Evolutionary conservation across 2,113 vertebrate species (phyloP), one percentile per base, ranked within the genome.

Genomic region (Serilophus lunatus): DNA sequence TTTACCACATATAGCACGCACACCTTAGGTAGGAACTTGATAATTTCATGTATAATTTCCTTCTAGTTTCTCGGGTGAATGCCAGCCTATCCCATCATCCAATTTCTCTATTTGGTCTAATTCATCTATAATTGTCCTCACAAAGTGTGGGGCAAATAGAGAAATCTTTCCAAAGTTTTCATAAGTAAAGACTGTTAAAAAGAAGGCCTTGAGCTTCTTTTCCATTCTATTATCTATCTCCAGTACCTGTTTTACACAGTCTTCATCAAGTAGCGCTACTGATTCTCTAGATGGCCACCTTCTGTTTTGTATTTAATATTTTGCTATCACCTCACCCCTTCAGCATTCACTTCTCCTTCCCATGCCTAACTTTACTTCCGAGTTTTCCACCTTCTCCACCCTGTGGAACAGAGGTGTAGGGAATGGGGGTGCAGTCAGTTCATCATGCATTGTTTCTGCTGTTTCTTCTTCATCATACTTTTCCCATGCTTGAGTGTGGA

Each of bases 241-340:
- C 3, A 51, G 8, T 61, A 57, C 4, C 2, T 0, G 0, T 69
- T 78, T 70, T 26, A 59, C 16, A 65, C 0, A 19, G 5, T 54
- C 63, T 90, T 86, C 5, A 36, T 50, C 5, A 44, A 78, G 10
- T 35, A 29, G 2, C 59, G 11, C 2, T 77, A 38, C 13, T 51
- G 18, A 51, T 54, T 80, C 7, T 13, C 9, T 64, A 42, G 28
- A 81, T 10, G 2, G 3, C 10, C 5, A 5, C 1, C 13, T 76
- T 63, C 44, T 59, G 6, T 47, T 42, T 47, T 5, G 2, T 53
- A 44, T 70, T 78, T 44, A 57, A 51, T 4, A 35, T 56, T 87
- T 83, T 81, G 1, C 16, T 56, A 6, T 38, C 10, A 53, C 4
- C 7, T 57, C 16, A 40, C 4, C 8, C 4, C 18, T 7, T 71